phyloP scores from a whole-genome alignment of 2,113 vertebrate genomes.

The Chlorocebus sabaeus region DNA sequence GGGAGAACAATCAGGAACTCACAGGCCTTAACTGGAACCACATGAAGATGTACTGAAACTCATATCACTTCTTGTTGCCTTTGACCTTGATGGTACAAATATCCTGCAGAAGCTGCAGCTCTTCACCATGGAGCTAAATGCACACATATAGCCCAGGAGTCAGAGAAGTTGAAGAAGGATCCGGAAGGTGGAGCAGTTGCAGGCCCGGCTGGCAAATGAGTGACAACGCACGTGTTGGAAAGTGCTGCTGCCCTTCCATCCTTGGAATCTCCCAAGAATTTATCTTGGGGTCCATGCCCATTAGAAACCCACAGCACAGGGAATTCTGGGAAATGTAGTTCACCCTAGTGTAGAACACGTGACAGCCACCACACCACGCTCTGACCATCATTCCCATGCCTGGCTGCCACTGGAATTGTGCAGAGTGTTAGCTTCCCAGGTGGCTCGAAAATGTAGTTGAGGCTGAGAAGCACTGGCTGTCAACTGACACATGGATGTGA shows the following conservation, averaged over 20 bases:
- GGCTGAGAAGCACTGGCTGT: not conserved
- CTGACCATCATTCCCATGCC: not conserved
- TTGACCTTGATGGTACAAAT: not conserved
- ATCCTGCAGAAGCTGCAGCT: not conserved
- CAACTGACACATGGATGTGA: not conserved
- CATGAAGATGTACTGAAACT: not conserved
- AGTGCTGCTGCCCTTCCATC: not conserved
- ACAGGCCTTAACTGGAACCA: not conserved
- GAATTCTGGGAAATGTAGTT: not conserved
- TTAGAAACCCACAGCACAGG: not conserved
- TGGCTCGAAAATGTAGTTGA: accelerated
- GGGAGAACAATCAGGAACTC: not conserved
- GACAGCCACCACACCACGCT: not conserved
- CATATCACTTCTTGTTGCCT: not conserved
- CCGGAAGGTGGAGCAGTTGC: not conserved
- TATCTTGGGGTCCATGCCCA: not conserved
- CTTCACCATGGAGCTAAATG: not conserved
- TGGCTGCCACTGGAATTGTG: not conserved
- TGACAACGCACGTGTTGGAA: accelerated
- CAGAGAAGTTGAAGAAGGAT: not conserved
- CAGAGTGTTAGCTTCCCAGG: not conserved
- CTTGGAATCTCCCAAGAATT: not conserved
- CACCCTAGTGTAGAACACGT: not conserved
- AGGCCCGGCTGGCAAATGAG: not conserved
- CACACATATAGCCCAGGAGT: not conserved